These are phyloP conservation scores for Cartodere bifasciata DNA, from an alignment of 2,888 invertebrate species.

Conservation along the genomic window DNA sequence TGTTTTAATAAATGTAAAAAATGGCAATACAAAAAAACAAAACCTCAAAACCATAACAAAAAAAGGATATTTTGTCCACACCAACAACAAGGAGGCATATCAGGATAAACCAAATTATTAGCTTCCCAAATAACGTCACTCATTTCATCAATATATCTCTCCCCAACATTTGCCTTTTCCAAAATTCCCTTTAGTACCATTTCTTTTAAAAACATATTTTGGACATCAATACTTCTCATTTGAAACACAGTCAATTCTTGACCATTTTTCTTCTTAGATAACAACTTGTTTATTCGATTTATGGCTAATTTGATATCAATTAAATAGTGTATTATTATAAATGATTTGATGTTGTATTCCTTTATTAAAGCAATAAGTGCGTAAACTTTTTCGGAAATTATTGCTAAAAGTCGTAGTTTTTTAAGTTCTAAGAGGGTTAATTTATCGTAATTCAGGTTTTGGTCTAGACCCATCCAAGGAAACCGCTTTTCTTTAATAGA, in stretches of 20 bases:
- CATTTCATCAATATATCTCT: constrained; percentile 24
- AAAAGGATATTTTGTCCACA: constrained; percentile 31
- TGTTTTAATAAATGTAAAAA: too few relatives aligned
- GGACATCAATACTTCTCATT: constrained; percentile 25
- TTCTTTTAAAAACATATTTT: constrained; percentile 28
- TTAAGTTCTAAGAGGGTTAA: constrained; percentile 24
- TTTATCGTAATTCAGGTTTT: constrained; percentile 23
- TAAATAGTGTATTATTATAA: constrained; percentile 24
- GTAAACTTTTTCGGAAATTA: constrained; percentile 27
- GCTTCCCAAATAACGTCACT: constrained; percentile 22
- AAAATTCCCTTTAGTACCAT: constrained; percentile 24
- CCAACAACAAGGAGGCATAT: constrained; percentile 24
- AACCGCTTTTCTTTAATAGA: constrained; percentile 26
- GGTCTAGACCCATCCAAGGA: constrained; percentile 24
- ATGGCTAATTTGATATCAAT: constrained; percentile 26
- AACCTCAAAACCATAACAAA: not conserved
- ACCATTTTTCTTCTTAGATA: constrained; percentile 19
- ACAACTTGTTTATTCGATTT: constrained; percentile 22
- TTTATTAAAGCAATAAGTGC: constrained; percentile 20
- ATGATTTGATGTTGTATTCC: constrained; percentile 25
- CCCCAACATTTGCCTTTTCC: constrained; percentile 25
- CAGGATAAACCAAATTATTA: constrained; percentile 25
- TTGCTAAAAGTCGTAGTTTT: constrained; percentile 24
- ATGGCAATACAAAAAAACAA: too few relatives aligned
- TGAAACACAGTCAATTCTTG: constrained; percentile 22